Conservation (phyloP, 2,113 vertebrate species). For the Callospermophilus lateralis region DNA sequence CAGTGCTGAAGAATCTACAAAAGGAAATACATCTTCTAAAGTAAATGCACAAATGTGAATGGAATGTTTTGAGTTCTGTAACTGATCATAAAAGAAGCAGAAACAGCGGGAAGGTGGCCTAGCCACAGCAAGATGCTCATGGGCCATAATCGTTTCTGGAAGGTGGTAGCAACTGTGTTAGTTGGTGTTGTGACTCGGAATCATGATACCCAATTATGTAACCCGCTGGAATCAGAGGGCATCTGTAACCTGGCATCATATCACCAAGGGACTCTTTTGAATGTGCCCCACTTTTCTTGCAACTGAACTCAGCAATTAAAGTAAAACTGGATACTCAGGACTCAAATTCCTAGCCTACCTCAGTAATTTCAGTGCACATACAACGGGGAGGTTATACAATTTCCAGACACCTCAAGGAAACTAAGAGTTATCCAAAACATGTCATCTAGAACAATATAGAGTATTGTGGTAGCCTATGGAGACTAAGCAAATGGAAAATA, state of each 20-base stretch:
- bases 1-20: neutral
- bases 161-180: neutral
- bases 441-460: neutral
- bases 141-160: neutral
- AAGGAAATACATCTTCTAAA: neutral
- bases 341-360: constrained; percentile 1
- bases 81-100: neutral
- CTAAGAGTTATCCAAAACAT: neutral
- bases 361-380: neutral
- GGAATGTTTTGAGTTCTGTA: constrained; percentile 32
- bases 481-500: neutral
- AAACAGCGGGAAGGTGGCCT: neutral
- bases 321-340: constrained; percentile 55
- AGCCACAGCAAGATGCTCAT: rapidly evolving
- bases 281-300: constrained; percentile 69
- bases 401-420: neutral
- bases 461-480: neutral
- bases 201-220: neutral
- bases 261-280: constrained; percentile 41
- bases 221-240: neutral
- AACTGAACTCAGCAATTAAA: constrained; percentile 65
- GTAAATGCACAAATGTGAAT: neutral
- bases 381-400: neutral
- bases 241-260: neutral
- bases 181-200: neutral